A percentile compares a stretch with the other conserved stretches of the same genome.
phyloP scores from a whole-genome alignment of 2,888 invertebrate species.

The Chloromyia formosa region DNA sequence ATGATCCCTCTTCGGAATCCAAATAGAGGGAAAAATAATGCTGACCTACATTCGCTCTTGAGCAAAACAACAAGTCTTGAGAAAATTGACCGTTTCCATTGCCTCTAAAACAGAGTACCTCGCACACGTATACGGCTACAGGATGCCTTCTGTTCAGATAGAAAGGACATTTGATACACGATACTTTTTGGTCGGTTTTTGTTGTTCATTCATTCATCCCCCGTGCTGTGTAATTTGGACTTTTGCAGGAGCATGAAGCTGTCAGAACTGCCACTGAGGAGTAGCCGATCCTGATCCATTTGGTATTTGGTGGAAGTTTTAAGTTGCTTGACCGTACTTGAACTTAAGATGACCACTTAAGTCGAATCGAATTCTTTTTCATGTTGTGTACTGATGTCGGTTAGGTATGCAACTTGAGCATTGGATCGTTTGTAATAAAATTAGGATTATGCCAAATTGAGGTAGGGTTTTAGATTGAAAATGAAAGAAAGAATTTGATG shows the following conservation, averaged over 20 bases:
- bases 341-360: slow-evolving; percentile 24
- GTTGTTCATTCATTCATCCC: background rate
- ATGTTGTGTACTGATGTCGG: background rate
- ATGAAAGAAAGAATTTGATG: too few species aligned
- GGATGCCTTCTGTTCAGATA: too few species aligned
- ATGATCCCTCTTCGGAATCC: too few species aligned
- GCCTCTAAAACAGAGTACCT: too few species aligned
- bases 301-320: slow-evolving; percentile 18
- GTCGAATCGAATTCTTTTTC: background rate
- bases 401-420: too few species aligned
- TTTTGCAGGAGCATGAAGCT: background rate
- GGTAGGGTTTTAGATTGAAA: too few species aligned
- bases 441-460: slow-evolving; percentile 7
- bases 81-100: too few species aligned
- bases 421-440: slow-evolving; percentile 1
- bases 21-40: too few species aligned
- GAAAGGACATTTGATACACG: background rate
- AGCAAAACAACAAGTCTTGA: too few species aligned
- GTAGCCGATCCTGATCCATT: slow-evolving; percentile 8
- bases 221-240: background rate
- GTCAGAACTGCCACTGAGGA: background rate
- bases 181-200: background rate
- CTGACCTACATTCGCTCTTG: too few species aligned
- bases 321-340: slow-evolving; percentile 35
- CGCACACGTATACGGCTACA: too few species aligned